These are phyloP conservation scores for Camponotus fellah DNA, from an alignment of 2,888 invertebrate species.

Conservation along the genomic window DNA sequence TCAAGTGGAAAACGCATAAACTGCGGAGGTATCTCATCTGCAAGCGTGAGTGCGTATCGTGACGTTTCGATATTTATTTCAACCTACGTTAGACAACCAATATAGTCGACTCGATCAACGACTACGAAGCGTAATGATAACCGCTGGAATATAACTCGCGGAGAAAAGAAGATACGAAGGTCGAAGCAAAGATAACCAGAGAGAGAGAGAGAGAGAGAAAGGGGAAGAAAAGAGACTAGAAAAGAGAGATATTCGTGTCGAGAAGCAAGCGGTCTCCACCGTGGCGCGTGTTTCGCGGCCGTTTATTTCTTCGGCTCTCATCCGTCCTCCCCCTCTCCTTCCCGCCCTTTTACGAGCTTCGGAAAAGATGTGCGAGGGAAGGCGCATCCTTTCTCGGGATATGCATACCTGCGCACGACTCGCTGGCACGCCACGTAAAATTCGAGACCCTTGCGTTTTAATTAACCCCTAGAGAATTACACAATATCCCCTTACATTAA, in stretches of 20 bases:
- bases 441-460: slow-evolving; percentile 47
- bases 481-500: slow-evolving; percentile 23
- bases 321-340: too few relatives aligned
- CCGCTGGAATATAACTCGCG: slow-evolving; percentile 22
- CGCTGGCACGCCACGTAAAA: not conserved
- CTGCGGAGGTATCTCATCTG: slow-evolving; percentile 15
- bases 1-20: slow-evolving; percentile 1
- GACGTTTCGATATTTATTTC: slow-evolving; percentile 27
- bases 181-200: slow-evolving; percentile 10
- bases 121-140: slow-evolving; percentile 29
- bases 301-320: slow-evolving; percentile 49
- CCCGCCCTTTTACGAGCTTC: not conserved
- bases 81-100: slow-evolving; percentile 31
- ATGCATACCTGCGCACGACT: slow-evolving; percentile 17
- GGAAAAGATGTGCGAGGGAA: slow-evolving; percentile 12
- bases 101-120: slow-evolving; percentile 36
- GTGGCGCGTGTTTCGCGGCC: slow-evolving; percentile 63
- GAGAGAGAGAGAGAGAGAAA: slow-evolving; percentile 22
- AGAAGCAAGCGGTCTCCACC: slow-evolving; percentile 58
- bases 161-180: slow-evolving; percentile 4
- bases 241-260: slow-evolving; percentile 53
- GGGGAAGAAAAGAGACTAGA: slow-evolving; percentile 42
- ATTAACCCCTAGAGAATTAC: slow-evolving; percentile 43
- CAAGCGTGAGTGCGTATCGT: not conserved
- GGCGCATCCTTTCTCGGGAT: not conserved